Conservation (phyloP, 2,113 vertebrate species). For the Sinocyclocheilus rhinocerous region DNA sequence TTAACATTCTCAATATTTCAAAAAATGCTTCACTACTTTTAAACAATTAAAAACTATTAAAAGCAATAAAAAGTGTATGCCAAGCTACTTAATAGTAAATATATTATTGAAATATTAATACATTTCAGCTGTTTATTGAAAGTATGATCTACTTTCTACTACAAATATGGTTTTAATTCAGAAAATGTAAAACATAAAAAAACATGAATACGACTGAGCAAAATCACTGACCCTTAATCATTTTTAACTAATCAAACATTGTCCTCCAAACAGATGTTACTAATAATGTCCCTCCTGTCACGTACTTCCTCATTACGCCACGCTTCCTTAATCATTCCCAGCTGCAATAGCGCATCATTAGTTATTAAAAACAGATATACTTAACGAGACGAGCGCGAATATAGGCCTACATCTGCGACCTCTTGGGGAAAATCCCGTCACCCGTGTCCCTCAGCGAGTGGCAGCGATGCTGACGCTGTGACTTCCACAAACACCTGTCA, state of each 20-base stretch:
- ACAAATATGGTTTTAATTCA: too few relatives aligned
- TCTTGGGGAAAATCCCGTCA: neutral
- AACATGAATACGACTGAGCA: neutral
- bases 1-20: too few relatives aligned
- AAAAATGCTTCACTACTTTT: too few relatives aligned
- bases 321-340: neutral
- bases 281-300: neutral
- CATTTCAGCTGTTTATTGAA: too few relatives aligned
- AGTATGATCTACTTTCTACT: too few relatives aligned
- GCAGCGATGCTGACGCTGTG: slow-evolving; percentile 42
- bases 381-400: neutral
- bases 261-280: neutral
- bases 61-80: too few relatives aligned
- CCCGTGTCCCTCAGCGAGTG: slow-evolving; percentile 50
- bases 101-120: too few relatives aligned
- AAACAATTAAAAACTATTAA: too few relatives aligned
- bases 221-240: neutral
- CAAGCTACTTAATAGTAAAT: too few relatives aligned
- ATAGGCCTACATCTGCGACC: neutral
- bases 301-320: neutral
- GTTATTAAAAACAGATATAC: neutral
- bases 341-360: neutral
- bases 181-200: too few relatives aligned
- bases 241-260: neutral
- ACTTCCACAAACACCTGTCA: slow-evolving; percentile 68